Evolutionary conservation across 2,888 invertebrate genomes (phyloP), one percentile per base, ranked within the genome.

Genomic region (Pandemis heparana): DNA sequence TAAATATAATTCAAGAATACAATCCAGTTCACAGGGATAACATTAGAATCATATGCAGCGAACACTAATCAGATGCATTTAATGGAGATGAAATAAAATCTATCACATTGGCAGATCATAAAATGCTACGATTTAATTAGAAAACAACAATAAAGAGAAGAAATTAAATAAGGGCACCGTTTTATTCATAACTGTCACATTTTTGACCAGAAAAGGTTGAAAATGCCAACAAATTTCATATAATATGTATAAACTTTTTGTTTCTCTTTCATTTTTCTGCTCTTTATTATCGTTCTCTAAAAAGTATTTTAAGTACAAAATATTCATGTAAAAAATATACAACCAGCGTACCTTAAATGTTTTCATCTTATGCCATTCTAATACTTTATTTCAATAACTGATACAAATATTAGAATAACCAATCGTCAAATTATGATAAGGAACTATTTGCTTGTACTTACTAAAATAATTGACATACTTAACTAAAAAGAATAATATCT

Each of bases 1-100:
- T 74, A 74, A 74, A 74, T 74, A 74, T 74, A 74, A 74, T 74
- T 64, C 70, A 69, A 70, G 74, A 74, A 74, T 70, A 69, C 74
- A 74, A 70, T 74, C 60, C 43, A 65, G 74, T 61, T 70, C 65
- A 65, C 53, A 65, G 60, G 53, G 60, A 69, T 70, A 74, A 74
- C 74, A 74, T 70, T 65, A 18, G 51, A 69, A 46, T 64, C 41
- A 61, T 69, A 38, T 32, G 43, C 53, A 70, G 51, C 65, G 69
- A 51, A 74, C 43, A 64, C 41, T 60, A 69, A 64, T 64, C 69
- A 69, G 64, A 69, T 69, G 69, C 63, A 74, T 69, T 51, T 59
- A 67, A 60, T 32, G 59, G 59, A 65, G 60, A 65, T 74, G 64
- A 69, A 12, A 48, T 32, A 32, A 64, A 66, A 51, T 71, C 48